Percentiles rank a stretch among this genome's conserved stretches.
Conservation (phyloP, 2,888 invertebrate species). For the Rhogogaster chlorosoma region DNA sequence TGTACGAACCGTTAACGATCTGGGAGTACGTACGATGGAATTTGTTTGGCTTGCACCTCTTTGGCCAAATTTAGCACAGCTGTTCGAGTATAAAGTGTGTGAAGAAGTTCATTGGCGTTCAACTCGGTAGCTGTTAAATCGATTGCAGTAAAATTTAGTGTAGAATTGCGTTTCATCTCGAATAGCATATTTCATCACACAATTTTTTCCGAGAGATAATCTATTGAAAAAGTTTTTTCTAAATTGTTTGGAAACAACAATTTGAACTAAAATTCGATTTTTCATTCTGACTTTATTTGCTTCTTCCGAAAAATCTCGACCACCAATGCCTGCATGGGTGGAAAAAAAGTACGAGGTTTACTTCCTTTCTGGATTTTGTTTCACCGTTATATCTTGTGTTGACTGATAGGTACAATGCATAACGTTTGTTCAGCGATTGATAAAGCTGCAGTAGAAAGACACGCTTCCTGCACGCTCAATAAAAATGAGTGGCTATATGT, state of each 20-base stretch:
- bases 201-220: background rate
- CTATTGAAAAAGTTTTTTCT: background rate
- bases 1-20: background rate
- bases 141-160: background rate
- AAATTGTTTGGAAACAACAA: background rate
- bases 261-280: background rate
- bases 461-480: constrained; percentile 1
- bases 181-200: background rate
- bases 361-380: background rate
- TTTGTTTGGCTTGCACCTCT: background rate
- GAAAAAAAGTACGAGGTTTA: background rate
- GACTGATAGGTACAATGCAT: background rate
- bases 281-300: background rate
- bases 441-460: background rate
- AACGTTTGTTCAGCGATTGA: background rate
- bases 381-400: background rate
- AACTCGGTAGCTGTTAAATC: background rate
- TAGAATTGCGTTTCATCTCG: background rate
- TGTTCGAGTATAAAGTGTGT: background rate
- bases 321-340: background rate
- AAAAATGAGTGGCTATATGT: background rate
- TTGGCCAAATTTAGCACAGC: background rate
- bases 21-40: background rate
- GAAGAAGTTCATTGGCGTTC: too few relatives aligned
- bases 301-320: background rate